Evolutionary conservation across 2,797 vertebrate genomes (phyloP), one percentile per base, ranked within the genome.

Genomic region (Selene dorsalis): DNA sequence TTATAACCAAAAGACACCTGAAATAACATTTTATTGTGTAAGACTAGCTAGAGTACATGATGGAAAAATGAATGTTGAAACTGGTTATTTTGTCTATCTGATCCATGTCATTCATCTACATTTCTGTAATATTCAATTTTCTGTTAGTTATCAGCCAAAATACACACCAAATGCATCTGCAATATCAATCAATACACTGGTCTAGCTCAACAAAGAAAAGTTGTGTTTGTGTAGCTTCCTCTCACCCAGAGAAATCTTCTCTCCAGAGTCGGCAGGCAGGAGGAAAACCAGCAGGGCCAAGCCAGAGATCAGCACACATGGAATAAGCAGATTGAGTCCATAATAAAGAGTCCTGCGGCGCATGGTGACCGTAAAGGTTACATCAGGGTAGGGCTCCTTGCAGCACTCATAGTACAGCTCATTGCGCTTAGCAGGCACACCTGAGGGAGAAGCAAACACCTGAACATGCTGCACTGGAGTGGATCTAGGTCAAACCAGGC

Each of bases 291-390:
- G 94, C 73, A 97, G 89, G 11, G 97, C 96, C 84, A 98, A 92
- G 43, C 96, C 96, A 18, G 97, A 97, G 92, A 98, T 97, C 67
- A 98, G 94, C 78, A 97, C 95, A 1, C 97, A 98, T 7, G 96
- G 97, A 87, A 98, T 97, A 35, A 98, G 95, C 62, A 98, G 90
- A 81, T 98, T 98, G 74, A 98, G 95, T 41, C 96, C 96, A 1
- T 98, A 98, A 90, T 97, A 98, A 3, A 98, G 92, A 0, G 96
- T 98, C 43, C 96, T 94, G 50, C 96, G 94, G 8, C 96, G 95
- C 95, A 98, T 97, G n/a, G 95, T 97, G 83, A 98, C 96, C 0
- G 96, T 98, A 87, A 97, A 97, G 0, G 96, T 98, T 79, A 98
- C 97, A 0, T 98, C 97, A 14, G 97, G 96, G 75, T 98, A 98